Percentiles rank a stretch among this genome's conserved stretches.
Evolutionary conservation across 2,888 invertebrate genomes (phyloP).

Genomic region (Synanthedon myopaeformis): DNA sequence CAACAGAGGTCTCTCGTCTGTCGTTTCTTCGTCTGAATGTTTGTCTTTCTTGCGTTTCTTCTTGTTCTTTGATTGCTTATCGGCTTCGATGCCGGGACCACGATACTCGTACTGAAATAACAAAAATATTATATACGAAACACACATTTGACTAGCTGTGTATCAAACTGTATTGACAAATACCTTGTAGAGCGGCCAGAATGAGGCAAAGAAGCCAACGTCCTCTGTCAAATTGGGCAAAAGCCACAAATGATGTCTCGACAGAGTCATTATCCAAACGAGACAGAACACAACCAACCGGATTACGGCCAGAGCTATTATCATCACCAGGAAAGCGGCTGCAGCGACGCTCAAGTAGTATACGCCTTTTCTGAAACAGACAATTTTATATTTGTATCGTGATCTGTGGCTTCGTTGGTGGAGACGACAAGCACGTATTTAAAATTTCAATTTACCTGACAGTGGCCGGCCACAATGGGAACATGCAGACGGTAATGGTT

Average conservation of each 20-base stretch:
- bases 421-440: too few species aligned
- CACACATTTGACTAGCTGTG: too few species aligned
- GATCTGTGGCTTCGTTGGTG: too few species aligned
- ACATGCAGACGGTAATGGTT: constrained; percentile 95
- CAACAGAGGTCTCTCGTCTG: constrained; percentile 40
- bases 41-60: constrained; percentile 87
- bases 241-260: constrained; percentile 96
- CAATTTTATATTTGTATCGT: too few species aligned
- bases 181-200: constrained; percentile 96
- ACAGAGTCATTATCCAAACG: constrained; percentile 89
- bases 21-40: constrained; percentile 75
- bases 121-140: too few species aligned
- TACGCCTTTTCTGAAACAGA: constrained; percentile 88
- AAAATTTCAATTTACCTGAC: constrained; percentile 72
- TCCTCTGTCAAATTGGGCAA: constrained; percentile 99
- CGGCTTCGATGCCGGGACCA: constrained; percentile 66
- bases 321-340: constrained; percentile 93
- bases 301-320: constrained; percentile 89
- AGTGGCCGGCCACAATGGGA: constrained; percentile 98
- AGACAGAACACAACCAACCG: constrained; percentile 91
- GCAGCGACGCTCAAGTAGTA: constrained; percentile 97
- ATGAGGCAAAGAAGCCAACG: constrained; percentile 98
- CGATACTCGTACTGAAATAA: constrained; percentile 90
- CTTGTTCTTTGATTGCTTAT: constrained; percentile 74
- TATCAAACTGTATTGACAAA: constrained; percentile 8